Evolutionary conservation across 2,113 vertebrate species (phyloP).

Genomic region (Pelodiscus sinensis): DNA sequence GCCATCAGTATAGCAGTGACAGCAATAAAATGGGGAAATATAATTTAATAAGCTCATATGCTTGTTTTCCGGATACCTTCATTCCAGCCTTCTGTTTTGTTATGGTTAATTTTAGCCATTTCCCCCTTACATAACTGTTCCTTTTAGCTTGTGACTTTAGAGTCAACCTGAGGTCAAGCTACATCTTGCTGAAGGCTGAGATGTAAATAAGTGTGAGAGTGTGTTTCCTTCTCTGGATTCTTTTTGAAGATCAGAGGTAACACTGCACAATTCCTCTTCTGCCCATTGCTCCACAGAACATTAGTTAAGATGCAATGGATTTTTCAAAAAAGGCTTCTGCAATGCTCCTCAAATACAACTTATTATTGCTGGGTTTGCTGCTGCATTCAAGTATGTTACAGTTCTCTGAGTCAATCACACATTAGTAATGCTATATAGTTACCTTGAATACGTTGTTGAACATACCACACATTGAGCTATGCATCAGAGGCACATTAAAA

Average conservation of each 20-base stretch:
- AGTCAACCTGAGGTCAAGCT: constrained; percentile 65
- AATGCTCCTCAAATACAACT: neutral
- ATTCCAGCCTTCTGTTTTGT: constrained; percentile 20
- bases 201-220: constrained; percentile 35
- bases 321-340: neutral
- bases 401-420: neutral
- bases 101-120: constrained; percentile 62
- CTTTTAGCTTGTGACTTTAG: constrained; percentile 57
- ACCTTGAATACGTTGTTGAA: neutral
- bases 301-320: neutral
- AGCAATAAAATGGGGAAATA: rapidly evolving
- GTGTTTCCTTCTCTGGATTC: constrained; percentile 24
- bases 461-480: neutral
- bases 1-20: neutral
- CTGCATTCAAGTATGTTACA: neutral
- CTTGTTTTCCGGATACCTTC: constrained; percentile 26
- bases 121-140: constrained; percentile 62
- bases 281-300: neutral
- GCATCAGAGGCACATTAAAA: neutral
- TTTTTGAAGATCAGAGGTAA: constrained; percentile 12
- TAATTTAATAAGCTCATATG: neutral
- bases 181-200: constrained; percentile 48
- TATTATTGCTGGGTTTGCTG: neutral
- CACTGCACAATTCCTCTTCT: neutral
- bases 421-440: neutral